Percentiles rank a stretch among this genome's conserved stretches.
phyloP scores from a whole-genome alignment of 1,140 invertebrate genomes.

The Drosophila saltans region DNA sequence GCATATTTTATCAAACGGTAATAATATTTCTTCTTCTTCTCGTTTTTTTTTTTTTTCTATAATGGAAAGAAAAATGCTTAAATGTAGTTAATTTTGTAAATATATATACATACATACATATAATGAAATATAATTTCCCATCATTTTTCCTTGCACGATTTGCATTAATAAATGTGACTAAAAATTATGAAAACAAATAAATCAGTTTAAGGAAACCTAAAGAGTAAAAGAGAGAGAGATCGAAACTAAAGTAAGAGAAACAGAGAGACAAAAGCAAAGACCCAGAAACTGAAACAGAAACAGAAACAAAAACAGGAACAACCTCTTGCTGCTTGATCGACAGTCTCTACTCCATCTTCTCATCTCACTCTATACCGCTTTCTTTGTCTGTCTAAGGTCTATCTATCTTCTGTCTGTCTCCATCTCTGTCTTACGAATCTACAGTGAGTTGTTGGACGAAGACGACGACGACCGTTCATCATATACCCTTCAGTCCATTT shows the following conservation, averaged over 20 bases:
- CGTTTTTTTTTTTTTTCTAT: neutral
- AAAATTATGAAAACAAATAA: slow-evolving; percentile 44
- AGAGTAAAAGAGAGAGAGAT: too few relatives aligned
- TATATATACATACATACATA: neutral
- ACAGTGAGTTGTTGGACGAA: slow-evolving; percentile 45
- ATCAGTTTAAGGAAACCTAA: slow-evolving; percentile 20
- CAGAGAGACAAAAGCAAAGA: slow-evolving; percentile 8
- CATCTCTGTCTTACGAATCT: slow-evolving; percentile 13
- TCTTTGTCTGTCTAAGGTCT: neutral
- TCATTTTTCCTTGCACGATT: slow-evolving; percentile 42
- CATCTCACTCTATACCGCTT: slow-evolving; percentile 12
- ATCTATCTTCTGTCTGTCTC: slow-evolving; percentile 3
- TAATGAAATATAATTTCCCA: slow-evolving; percentile 4
- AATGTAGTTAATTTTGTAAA: neutral
- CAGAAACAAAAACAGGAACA: slow-evolving; percentile 2
- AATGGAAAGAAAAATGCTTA: neutral
- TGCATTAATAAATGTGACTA: slow-evolving; percentile 59
- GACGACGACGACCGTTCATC: slow-evolving; percentile 74
- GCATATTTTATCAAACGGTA: slow-evolving; percentile 60
- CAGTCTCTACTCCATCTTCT: slow-evolving; percentile 55
- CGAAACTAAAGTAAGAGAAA: neutral
- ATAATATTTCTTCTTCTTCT: neutral
- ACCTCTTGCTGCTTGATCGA: slow-evolving; percentile 53
- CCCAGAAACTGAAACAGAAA: neutral
- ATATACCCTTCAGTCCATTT: slow-evolving; percentile 83